Base-by-base conservation (phyloP, 2,113 vertebrate genomes). In the Gnathochromis pfefferi region DNA sequence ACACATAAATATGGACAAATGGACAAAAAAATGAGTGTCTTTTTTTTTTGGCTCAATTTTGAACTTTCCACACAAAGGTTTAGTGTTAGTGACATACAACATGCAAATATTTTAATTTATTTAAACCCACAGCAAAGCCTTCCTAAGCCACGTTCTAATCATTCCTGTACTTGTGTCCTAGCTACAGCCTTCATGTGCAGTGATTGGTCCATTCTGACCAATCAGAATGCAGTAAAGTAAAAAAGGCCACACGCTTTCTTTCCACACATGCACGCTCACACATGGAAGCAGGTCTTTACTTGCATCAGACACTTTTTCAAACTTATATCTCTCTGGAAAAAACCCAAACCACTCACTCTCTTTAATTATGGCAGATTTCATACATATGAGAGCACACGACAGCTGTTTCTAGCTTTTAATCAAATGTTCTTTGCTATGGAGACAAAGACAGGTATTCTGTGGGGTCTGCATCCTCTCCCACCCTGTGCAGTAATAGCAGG, bases 371-470 rank as follows among this genome's bases (percentile, higher is more conserved):
- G 58, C 58, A 63, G 28, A 63, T 63, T 33, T 63, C 60, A 75
- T 55, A 65, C 19, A n/a, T 31, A 63, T 0, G 13, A 45, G 19
- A 31, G 65, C 53, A 88, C 23, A 5, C 45, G 53, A 88, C 93
- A 92, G 87, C 91, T 94, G 95, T 86, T 93, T 91, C 51, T 78
- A 45, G 54, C 83, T 89, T 88, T 86, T n/a, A 28, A 82, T 89
- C 78, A 35, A 28, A 63, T 80, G 55, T 82, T 83, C 23, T 57
- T 68, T 82, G 60, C 73, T 75, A 19, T 47, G 38, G 40, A 78
- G 45, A 49, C 89, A 92, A 5, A 68, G 5, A 17, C 68, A 3
- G 90, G 91, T 91, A 53, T 90, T 89, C 47, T 58, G 21, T 57
- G 57, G 51, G 73, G 38, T 33, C 83, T 51, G 31, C 49, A 28